Evolutionary conservation across 2,113 vertebrate species (phyloP).

Genomic region (Sorex fumeus): DNA sequence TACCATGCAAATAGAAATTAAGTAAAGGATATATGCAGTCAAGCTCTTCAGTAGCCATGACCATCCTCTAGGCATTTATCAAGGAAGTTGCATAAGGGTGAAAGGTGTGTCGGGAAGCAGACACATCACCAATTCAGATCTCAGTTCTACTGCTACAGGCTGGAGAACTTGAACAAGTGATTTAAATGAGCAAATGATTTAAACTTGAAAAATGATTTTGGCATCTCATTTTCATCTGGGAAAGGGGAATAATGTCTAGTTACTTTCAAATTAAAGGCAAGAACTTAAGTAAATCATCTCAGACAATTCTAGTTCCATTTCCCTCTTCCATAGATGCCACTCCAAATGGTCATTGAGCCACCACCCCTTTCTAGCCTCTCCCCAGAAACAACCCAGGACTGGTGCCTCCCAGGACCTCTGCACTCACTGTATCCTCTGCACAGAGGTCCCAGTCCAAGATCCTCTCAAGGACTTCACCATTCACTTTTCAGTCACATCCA

Average conservation of each 20-base stretch:
- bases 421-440: neutral
- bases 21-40: neutral
- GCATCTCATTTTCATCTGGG: neutral
- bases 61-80: neutral
- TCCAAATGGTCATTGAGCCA: neutral
- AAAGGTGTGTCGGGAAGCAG: neutral
- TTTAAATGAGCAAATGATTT: neutral
- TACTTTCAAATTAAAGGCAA: conserved; percentile 5
- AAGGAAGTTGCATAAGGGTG: conserved; percentile 10
- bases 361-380: accelerated
- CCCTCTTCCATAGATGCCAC: neutral
- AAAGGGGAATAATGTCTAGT: neutral
- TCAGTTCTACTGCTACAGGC: neutral
- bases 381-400: neutral
- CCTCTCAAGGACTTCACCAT: neutral
- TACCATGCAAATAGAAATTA: neutral
- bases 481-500: neutral
- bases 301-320: neutral
- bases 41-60: neutral
- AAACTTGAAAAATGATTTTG: too few relatives aligned
- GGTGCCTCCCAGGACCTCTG: neutral
- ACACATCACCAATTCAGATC: neutral
- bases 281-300: neutral
- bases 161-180: neutral
- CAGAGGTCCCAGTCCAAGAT: neutral